Evolutionary conservation across 1,140 invertebrate species (phyloP), one percentile per base, ranked within the genome.

Genomic region (Scaptomyza graminum): DNA sequence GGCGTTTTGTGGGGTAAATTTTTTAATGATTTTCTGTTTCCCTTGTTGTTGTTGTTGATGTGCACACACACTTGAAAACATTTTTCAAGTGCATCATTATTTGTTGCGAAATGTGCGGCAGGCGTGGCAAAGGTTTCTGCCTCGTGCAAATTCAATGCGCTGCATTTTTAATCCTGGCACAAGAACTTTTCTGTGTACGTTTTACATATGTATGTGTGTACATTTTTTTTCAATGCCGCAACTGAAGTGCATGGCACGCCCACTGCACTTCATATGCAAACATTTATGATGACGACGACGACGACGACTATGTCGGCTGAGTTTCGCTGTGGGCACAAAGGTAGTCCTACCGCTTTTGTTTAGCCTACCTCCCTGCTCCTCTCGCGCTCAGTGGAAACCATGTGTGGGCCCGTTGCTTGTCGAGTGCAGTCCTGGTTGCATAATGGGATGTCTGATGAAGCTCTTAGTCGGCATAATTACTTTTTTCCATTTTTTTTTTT

Each of bases 381-480:
- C 7, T 31, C 34, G 5, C 34, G 5, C 59, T 6, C 5, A 6
- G 28, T 49, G 57, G 67, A 11, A 25, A 18, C 61, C 39, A 52
- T 76, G 67, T 74, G 76, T 84, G 73, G 61, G 76, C 61, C 50
- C 8, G 31, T 44, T 51, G 65, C 60, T 73, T 74, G 76, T 83
- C 83, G 79, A 88, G 83, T 88, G 83, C 76, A 88, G 75, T 83
- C 73, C 76, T 71, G 73, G 83, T 61, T 81, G 84, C 84, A 88
- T 88, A 88, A 88, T 88, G 76, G 83, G 83, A 88, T 88, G 83
- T 88, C 83, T 88, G 83, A 88, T 88, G 83, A 88, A 88, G 83
- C 83, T 88, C 83, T 88, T 88, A 88, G 83, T 88, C 83, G 83
- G 79, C 84, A 89, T 88, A 88, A 88, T 88, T 88, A 88, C 84